Evolutionary conservation across 2,797 vertebrate genomes (phyloP), one percentile per base, ranked within the genome.

Genomic region (Heliangelus exortis): DNA sequence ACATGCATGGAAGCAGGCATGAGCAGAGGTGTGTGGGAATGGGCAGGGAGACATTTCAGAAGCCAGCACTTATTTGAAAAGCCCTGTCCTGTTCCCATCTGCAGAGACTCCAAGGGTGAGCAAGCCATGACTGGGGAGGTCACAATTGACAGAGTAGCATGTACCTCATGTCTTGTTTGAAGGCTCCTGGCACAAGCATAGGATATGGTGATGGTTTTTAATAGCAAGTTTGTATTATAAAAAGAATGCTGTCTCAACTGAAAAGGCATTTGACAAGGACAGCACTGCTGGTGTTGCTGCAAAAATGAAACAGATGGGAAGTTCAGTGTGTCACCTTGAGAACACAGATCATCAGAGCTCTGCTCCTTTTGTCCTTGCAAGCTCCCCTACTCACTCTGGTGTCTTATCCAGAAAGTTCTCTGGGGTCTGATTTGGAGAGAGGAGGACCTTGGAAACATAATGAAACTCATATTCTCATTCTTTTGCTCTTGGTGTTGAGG

Each of bases 321-420:
- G 82, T 92, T 95, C 94, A 94, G 84, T 58, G 81, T 93, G 87
- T 96, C 92, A 96, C 96, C 92, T 92, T 95, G 93, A 96, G 78
- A 94, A 28, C 50, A 51, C 81, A 77, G 61, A 89, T 62, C 72
- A 34, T 23, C 84, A 57, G 43, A 90, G 84, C 78, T 78, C 72
- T 85, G 72, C 29, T 81, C 78, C 87, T 77, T 50, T 77, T 53
- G 53, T 72, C 94, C 87, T 95, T 80, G 36, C 8, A 9, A 79
- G 29, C 36, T 79, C 57, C 36, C 67, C 72, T 10, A 16, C 50
- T 15, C 65, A 43, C 75, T 34, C 75, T 63, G 43, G 36, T 55
- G 6, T 13, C 53, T 4, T 5, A 20, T 36, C 48, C 84, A 87
- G 75, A 89, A 57, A 79, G 50, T 26, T 74, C 78, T 51, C 84